Percentiles rank a stretch among this genome's conserved stretches.
These are phyloP conservation scores for Chelon auratus DNA, from an alignment of 2,797 vertebrate genomes.

Conservation along the genomic window DNA sequence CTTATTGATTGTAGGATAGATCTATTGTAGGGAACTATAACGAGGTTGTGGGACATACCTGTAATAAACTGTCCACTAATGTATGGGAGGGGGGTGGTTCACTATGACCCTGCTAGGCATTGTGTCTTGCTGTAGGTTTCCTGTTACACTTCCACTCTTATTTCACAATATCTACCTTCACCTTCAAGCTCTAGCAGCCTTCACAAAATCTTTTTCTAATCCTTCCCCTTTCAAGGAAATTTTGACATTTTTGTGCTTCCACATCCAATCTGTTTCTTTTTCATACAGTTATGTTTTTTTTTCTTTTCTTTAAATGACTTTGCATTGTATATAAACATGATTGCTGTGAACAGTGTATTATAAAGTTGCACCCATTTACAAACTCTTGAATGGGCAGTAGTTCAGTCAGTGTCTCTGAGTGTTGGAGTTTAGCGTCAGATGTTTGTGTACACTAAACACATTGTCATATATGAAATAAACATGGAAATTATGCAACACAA, in stretches of 20 bases:
- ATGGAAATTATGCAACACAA: conserved; percentile 90
- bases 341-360: conserved; percentile 88
- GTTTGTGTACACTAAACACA: conserved; percentile 90
- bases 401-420: conserved; percentile 86
- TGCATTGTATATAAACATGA: conserved; percentile 91
- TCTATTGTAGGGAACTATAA: conserved; percentile 54
- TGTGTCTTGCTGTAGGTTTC: conserved; percentile 51
- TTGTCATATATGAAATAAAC: conserved; percentile 96
- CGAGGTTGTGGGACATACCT: conserved; percentile 33
- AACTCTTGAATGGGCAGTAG: conserved; percentile 83
- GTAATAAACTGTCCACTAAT: conserved; percentile 48
- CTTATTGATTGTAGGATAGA: conserved; percentile 66
- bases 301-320: conserved; percentile 68
- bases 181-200: conserved; percentile 54
- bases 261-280: conserved; percentile 55
- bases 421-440: conserved; percentile 87
- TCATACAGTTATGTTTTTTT: conserved; percentile 68
- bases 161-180: conserved; percentile 51
- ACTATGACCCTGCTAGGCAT: conserved; percentile 43
- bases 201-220: conserved; percentile 64
- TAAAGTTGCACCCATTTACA: conserved; percentile 81
- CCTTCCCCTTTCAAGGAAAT: conserved; percentile 55
- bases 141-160: conserved; percentile 43
- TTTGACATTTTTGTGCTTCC: conserved; percentile 78
- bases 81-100: conserved; percentile 42